Conservation (phyloP, 2,797 vertebrate species). For the Bryconaethiops microstoma region DNA sequence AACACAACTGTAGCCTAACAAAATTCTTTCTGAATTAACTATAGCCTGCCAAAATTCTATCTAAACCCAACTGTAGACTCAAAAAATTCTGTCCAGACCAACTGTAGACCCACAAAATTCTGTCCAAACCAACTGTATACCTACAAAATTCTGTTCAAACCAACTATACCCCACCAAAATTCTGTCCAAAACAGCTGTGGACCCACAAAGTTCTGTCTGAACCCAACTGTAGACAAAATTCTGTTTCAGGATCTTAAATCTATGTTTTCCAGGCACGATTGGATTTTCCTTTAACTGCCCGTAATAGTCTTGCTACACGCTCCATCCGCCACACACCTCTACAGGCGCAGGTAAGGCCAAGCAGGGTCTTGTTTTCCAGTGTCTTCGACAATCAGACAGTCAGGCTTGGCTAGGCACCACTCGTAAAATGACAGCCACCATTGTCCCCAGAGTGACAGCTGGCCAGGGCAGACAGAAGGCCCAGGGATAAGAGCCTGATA, state of each 20-base stretch:
- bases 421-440: constrained; percentile 54
- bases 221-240: neutral
- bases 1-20: too few relatives aligned
- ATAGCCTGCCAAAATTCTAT: too few relatives aligned
- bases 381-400: constrained; percentile 53
- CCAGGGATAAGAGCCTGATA: constrained; percentile 50
- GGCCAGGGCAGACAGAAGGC: constrained; percentile 41
- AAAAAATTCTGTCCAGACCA: neutral
- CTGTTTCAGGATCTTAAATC: neutral
- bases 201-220: neutral
- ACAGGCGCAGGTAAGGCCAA: constrained; percentile 18
- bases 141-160: neutral
- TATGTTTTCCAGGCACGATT: constrained; percentile 10
- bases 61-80: neutral
- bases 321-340: neutral
- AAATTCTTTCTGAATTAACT: too few relatives aligned
- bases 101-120: neutral
- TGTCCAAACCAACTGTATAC: neutral
- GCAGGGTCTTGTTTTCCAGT: constrained; percentile 47
- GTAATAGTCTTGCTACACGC: constrained; percentile 21
- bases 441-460: constrained; percentile 60
- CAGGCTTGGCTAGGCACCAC: constrained; percentile 49
- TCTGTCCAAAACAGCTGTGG: neutral
- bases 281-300: constrained; percentile 33
- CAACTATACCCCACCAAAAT: neutral